Base-by-base conservation (phyloP, 2,113 vertebrate species). In the Labrus mixtus region DNA sequence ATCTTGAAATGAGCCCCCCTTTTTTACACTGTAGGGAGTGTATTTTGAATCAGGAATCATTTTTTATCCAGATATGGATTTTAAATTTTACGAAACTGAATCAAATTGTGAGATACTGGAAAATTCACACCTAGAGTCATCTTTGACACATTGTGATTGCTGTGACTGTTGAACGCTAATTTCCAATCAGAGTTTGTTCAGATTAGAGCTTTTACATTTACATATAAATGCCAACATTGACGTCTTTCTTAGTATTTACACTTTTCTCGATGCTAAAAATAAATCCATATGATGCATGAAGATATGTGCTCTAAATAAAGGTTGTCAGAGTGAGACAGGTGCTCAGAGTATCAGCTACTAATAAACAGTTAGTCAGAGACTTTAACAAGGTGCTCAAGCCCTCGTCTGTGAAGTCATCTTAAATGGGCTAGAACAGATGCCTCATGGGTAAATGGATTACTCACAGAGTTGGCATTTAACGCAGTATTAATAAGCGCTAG, bases 391-490 rank as follows among this genome's bases (percentile, higher is more conserved):
- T 59, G 65, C 63, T 72, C 53, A 25, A 59, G 46, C 33, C 59
- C 33, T 51, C 54, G 11, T n/a, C n/a, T n/a, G n/a, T 29, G 33
- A 50, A 72, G 65, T 62, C 61, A 64, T 75, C 73, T 71, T 59
- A 78, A 87, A 84, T 87, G 73, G 74, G 66, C 9, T 72, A 66
- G 81, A 84, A 87, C 74, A 73, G 71, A 81, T 78, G 78, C 70
- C 73, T 84, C 2, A 0, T 0, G 60, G 81, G 60, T 75, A 75
- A 87, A 87, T 63, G 69, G 56, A 22, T 10, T 20, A 61, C 71
- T 72, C 50, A 20, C 56, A 56, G 62, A 64, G 33, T 25, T 45
- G 61, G 36, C 70, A 62, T 84, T 81, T 72, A 78, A 59, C 11
- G 13, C 23, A 54, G 43, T 46, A 81, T 75, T 63, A 78, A 81